Conservation (phyloP, 2,113 vertebrate genomes). For the Hippoglossus stenolepis region DNA sequence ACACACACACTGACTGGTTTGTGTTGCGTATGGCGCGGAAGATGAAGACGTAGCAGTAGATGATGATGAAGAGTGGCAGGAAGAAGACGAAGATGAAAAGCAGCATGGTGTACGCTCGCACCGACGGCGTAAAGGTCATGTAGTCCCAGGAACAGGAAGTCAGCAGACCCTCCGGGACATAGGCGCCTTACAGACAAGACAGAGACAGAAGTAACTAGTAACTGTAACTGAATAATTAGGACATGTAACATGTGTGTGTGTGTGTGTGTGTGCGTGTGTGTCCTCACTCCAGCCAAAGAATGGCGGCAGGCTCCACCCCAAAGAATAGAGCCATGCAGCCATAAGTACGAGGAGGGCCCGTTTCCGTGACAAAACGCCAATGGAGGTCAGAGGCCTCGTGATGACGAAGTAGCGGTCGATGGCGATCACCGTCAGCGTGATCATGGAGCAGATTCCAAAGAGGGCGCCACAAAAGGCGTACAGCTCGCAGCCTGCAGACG, state of each 20-base stretch:
- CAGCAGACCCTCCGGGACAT: slow-evolving; percentile 93
- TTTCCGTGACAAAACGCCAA: slow-evolving; percentile 72
- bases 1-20: slow-evolving; percentile 82
- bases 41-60: slow-evolving; percentile 94
- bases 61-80: slow-evolving; percentile 91
- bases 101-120: slow-evolving; percentile 94
- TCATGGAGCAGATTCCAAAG: slow-evolving; percentile 82
- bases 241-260: neutral
- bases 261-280: neutral
- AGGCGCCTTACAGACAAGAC: slow-evolving; percentile 83
- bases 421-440: slow-evolving; percentile 78
- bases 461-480: slow-evolving; percentile 80
- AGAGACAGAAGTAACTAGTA: neutral
- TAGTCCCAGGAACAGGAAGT: slow-evolving; percentile 98
- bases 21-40: slow-evolving; percentile 90
- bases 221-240: neutral
- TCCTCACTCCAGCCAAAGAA: slow-evolving; percentile 82
- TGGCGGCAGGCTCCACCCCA: slow-evolving; percentile 79
- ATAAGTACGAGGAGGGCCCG: slow-evolving; percentile 66
- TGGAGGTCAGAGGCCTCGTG: slow-evolving; percentile 78
- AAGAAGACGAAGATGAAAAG: slow-evolving; percentile 96
- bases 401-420: slow-evolving; percentile 79
- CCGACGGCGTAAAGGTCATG: slow-evolving; percentile 91
- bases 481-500: slow-evolving; percentile 69
- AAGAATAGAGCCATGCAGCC: slow-evolving; percentile 71